phyloP scores from a whole-genome alignment of 2,888 invertebrate species.

The Erebia aethiops region DNA sequence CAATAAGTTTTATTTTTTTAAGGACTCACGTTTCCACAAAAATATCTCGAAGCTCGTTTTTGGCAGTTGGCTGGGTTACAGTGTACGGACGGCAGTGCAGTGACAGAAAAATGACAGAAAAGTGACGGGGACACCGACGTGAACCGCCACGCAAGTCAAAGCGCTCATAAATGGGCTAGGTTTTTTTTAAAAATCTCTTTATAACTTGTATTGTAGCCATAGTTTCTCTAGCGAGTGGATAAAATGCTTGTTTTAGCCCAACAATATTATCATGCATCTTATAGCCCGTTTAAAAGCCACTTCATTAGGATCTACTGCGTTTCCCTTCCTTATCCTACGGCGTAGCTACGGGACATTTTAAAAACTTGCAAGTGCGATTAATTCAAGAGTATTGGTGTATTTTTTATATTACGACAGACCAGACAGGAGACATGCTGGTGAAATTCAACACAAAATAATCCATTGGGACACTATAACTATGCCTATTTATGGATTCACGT shows the following conservation, averaged over 20 bases:
- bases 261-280: conserved; percentile 3
- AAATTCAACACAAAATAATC: conserved; percentile 20
- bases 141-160: conserved; percentile 21
- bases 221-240: conserved; percentile 7
- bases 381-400: neutral
- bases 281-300: conserved; percentile 27
- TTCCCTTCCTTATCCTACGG: conserved; percentile 24
- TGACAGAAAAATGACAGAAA: no score
- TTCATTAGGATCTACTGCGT: conserved; percentile 33
- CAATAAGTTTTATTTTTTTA: neutral
- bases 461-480: no score
- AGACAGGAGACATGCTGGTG: neutral
- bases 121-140: conserved; percentile 12
- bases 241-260: conserved; percentile 4
- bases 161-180: conserved; percentile 19
- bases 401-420: conserved; percentile 13
- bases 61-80: neutral
- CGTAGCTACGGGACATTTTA: conserved; percentile 7
- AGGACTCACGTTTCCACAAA: neutral
- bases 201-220: neutral
- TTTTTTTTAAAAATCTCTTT: conserved; percentile 3
- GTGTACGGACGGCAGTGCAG: neutral
- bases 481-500: no score
- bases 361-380: neutral
- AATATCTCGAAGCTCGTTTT: neutral